phyloP scores from a whole-genome alignment of 2,797 vertebrate species.

The Uromys caudimaculatus region DNA sequence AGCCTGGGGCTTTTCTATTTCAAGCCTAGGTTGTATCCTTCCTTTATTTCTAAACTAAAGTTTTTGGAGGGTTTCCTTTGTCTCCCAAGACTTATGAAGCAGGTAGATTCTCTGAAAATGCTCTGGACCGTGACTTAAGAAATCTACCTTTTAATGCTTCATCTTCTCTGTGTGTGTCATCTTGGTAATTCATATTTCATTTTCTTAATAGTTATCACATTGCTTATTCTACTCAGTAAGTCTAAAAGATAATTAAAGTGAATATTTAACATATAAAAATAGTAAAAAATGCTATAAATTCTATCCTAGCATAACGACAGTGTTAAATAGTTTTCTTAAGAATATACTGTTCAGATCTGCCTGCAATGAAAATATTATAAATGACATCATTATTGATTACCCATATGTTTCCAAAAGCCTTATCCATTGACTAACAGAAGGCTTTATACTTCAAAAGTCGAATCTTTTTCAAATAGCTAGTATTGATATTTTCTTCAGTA shows the following conservation, averaged over 20 bases:
- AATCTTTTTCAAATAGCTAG: background rate
- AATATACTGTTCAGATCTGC: background rate
- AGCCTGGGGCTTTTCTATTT: background rate
- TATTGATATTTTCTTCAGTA: background rate
- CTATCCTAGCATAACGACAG: background rate
- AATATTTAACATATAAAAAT: background rate
- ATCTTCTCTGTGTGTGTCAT: background rate
- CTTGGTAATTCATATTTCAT: background rate
- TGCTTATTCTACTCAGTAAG: background rate
- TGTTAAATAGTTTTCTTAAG: background rate
- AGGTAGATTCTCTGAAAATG: background rate
- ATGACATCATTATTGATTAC: background rate
- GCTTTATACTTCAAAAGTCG: background rate
- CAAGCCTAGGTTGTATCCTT: background rate
- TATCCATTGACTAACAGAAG: background rate
- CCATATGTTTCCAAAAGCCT: background rate
- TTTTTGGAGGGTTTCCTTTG: background rate
- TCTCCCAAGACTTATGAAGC: background rate
- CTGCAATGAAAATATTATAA: conserved; percentile 6
- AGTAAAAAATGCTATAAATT: background rate
- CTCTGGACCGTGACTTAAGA: background rate
- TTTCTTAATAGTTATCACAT: conserved; percentile 1
- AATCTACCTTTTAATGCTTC: background rate
- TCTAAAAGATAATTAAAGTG: background rate
- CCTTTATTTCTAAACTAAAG: background rate